Base-by-base conservation (phyloP, 30 jellyfish, hydroid and myxozoan genomes). In the Rhopilema esculentum region DNA sequence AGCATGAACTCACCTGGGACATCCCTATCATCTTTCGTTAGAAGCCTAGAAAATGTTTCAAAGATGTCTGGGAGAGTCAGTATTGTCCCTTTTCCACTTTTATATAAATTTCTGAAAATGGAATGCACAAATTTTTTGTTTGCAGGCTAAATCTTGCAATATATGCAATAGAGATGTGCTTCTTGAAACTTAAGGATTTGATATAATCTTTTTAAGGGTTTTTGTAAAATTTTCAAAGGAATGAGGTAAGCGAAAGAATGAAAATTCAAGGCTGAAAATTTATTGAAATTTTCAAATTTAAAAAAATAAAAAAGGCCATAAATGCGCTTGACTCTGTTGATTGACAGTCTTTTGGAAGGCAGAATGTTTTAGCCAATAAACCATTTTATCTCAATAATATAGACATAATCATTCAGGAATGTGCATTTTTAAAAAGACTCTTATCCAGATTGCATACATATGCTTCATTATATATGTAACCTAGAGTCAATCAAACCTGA, bases 41-140 rank as follows among this genome's bases (percentile, higher is more conserved):
- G 33, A 49, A 76, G 87, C 25, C 57, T 76, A n/a, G 76, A 76
- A 50, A 49, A 21, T 31, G 52, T 76, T 76, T 76, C 87, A 22
- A 76, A 23, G 72, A 76, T 21, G 9, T 74, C 87, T 76, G 87
- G 87, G 31, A 76, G 87, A 75, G 87, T 76, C 16, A 27, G 21
- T 2, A 67, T 20, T 16, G 20, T 7, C 28, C 49, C 24, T 63
- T 6, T 20, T 8, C 25, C 9, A 20, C 9, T 63, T 6, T 63
- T 8, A 17, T 7, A 0, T 20, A 63, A 20, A 30, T 63, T 63
- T 4, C 8, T 63, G 21, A 18, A 17, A 20, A 7, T 63, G 15
- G 15, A 51, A 51, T 51, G 66, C 66, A 51, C 72, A 2, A 24
- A n/a, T 4, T n/a, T 28, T 69, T 69, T 74, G 65, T 64, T 29